A percentile compares a stretch with the other conserved stretches of the same genome.
Conservation (phyloP, 2,888 invertebrate genomes). For the Rhopalosiphum nymphaeae region DNA sequence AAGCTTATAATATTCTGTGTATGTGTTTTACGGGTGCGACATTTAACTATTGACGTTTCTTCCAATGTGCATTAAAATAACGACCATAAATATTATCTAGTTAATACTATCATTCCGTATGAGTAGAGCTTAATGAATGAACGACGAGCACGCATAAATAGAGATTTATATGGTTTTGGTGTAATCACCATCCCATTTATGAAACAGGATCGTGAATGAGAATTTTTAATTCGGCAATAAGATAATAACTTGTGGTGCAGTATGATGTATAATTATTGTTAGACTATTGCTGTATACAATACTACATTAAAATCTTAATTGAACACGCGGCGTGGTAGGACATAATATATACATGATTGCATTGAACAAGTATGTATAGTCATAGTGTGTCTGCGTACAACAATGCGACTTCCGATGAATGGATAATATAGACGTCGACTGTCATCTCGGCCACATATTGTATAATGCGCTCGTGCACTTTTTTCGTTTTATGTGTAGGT, state of each 20-base stretch:
- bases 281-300: neutral
- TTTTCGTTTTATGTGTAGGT: neutral
- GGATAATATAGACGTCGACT: slow-evolving; percentile 44
- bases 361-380: neutral
- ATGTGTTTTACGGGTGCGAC: neutral
- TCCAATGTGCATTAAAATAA: neutral
- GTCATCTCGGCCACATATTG: slow-evolving; percentile 21
- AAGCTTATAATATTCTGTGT: neutral
- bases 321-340: slow-evolving; percentile 19
- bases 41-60: neutral
- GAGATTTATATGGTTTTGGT: slow-evolving; percentile 46
- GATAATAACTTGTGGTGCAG: neutral
- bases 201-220: neutral
- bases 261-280: neutral
- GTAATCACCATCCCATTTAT: neutral
- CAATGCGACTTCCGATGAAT: slow-evolving; percentile 30
- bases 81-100: neutral
- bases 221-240: slow-evolving; percentile 35
- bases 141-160: slow-evolving; percentile 27
- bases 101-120: neutral
- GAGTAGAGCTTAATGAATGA: slow-evolving; percentile 3
- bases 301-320: slow-evolving; percentile 30
- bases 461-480: neutral
- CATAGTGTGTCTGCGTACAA: slow-evolving; percentile 15
- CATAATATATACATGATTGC: slow-evolving; percentile 22